Conservation (phyloP, 2,797 vertebrate species). For the Spinus pinus region DNA sequence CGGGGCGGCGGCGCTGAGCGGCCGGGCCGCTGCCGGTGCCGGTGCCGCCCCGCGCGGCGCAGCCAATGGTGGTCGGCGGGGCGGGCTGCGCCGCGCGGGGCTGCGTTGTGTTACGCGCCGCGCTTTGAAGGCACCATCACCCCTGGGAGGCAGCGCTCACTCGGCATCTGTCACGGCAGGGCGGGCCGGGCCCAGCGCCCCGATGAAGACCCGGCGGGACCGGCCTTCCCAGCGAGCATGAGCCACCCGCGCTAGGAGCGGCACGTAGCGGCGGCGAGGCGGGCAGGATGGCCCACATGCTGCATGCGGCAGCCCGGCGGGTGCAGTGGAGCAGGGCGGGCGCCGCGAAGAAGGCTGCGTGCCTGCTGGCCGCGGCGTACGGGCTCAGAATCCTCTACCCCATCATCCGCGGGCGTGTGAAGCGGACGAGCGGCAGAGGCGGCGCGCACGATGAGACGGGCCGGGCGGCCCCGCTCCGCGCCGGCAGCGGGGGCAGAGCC, state of each 20-base stretch:
- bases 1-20: neutral
- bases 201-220: neutral
- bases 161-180: neutral
- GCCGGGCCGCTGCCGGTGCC: conserved; percentile 64
- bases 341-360: conserved; percentile 83
- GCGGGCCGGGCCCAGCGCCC: neutral
- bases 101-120: conserved; percentile 45
- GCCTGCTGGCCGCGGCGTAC: conserved; percentile 87
- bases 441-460: neutral
- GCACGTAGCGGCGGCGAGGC: neutral
- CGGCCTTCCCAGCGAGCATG: neutral
- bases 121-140: conserved; percentile 15
- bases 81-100: conserved; percentile 29
- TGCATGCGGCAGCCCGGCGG: conserved; percentile 78
- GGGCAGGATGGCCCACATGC: conserved; percentile 45
- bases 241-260: neutral
- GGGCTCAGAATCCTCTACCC: conserved; percentile 86
- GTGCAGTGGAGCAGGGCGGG: conserved; percentile 82
- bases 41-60: conserved; percentile 81
- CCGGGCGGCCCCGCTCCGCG: conserved; percentile 63
- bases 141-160: neutral
- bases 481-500: conserved; percentile 32
- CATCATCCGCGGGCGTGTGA: conserved; percentile 76
- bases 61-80: conserved; percentile 76
- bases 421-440: neutral